Conservation (phyloP, 2,797 vertebrate genomes). For the Myripristis murdjan region DNA sequence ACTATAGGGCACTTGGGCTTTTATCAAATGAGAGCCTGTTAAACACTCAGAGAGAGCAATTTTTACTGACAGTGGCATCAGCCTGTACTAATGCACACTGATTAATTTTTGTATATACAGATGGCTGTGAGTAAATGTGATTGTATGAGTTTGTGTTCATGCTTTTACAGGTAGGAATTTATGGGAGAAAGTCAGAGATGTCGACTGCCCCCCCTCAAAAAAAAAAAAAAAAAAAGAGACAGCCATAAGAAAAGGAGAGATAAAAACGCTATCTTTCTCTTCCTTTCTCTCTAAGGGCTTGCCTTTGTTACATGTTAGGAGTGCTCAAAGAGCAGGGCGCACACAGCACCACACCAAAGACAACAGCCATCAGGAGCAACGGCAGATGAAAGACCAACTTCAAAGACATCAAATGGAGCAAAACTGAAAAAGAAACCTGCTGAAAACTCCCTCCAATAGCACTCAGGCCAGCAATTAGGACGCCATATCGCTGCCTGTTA, state of each 20-base stretch:
- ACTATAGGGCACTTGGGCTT: constrained; percentile 60
- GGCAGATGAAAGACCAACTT: constrained; percentile 85
- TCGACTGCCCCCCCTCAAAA: not conserved
- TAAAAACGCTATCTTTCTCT: constrained; percentile 51
- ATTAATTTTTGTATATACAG: constrained; percentile 52
- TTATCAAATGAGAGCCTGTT: constrained; percentile 81
- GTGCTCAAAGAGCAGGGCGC: constrained; percentile 80
- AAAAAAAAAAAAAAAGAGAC: not conserved
- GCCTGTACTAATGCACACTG: constrained; percentile 30
- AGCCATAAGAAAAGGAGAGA: constrained; percentile 45
- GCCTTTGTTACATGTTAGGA: constrained; percentile 85
- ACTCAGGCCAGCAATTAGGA: constrained; percentile 85
- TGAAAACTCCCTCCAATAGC: constrained; percentile 82
- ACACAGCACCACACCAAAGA: constrained; percentile 82
- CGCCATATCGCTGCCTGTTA: constrained; percentile 71
- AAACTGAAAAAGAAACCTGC: constrained; percentile 84
- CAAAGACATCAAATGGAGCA: constrained; percentile 85
- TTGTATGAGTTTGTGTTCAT: constrained; percentile 47
- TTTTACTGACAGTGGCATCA: constrained; percentile 60
- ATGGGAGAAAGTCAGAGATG: constrained; percentile 50
- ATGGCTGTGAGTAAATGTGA: constrained; percentile 61
- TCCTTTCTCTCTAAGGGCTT: constrained; percentile 77
- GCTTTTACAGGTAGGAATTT: constrained; percentile 42
- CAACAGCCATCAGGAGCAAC: constrained; percentile 86
- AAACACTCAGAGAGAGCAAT: constrained; percentile 68